Evolutionary conservation across 92 coral and sea anemone genomes (phyloP), one percentile per base, ranked within the genome.

Genomic region (Porites rus): DNA sequence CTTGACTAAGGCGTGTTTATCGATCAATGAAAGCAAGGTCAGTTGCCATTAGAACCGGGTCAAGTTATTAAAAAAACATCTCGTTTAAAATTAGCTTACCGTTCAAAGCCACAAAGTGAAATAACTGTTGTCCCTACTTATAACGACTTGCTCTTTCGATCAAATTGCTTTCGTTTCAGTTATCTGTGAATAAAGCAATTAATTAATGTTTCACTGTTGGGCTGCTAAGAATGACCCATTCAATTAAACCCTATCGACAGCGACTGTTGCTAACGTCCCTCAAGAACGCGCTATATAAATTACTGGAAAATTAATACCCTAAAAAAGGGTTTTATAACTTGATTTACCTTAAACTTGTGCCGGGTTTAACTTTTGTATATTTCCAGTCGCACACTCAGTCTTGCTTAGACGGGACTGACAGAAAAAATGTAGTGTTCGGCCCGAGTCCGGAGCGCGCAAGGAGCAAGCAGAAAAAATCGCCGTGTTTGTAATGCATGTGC

Each of bases 181-280:
- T 81, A 61, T n/a, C 72, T 70, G n/a, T 64, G 73, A 21, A 72
- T 50, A 62, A 63, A 64, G 74, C 18, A 52, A 83, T 83, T 74
- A 83, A 83, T 83, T 83, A 83, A 74, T 83, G 74, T 46, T 63
- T 8, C 60, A n/a, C 73, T 24, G 61, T 51, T 21, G 46, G 51
- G 79, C 69, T 50, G 72, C 80, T 51, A 24, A 73, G 80, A 74
- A 83, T 83, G 74, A 83, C 74, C 72, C 54, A 58, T 71, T 72
- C 17, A 60, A 72, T 59, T 74, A 64, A 64, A 65, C 71, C 87
- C 31, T 74, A 72, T 64, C 80, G 51, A 83, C 62, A 50, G 80
- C 73, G 74, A 65, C 80, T 63, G 87, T 83, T 83, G 87, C 87
- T 83, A 83, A 83, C 80, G 74, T 24, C 80, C 54, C 14, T 50